Evolutionary conservation across 2,113 vertebrate genomes (phyloP).

Genomic region (Pagrus major): DNA sequence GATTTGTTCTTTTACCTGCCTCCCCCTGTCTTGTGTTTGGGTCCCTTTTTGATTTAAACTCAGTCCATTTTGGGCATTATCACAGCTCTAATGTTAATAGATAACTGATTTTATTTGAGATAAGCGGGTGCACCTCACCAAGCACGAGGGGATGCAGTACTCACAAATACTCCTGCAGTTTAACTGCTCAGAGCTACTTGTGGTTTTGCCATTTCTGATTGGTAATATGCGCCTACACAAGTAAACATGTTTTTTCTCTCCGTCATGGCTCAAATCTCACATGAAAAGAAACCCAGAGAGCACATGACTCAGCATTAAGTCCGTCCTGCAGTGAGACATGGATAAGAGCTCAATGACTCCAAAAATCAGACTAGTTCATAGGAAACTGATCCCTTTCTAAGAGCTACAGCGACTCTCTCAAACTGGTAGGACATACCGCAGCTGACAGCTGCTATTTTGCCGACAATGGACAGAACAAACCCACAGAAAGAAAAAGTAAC

Average conservation of each 20-base stretch:
- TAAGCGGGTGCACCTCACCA: background rate
- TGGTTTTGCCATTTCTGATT: background rate
- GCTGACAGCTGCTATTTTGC: background rate
- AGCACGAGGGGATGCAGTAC: background rate
- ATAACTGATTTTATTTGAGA: background rate
- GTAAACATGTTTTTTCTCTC: background rate
- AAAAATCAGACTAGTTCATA: background rate
- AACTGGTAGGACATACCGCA: background rate
- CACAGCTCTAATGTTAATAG: constrained; percentile 1
- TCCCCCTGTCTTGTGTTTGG: no score
- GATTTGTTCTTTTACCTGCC: no score
- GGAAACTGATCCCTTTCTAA: background rate
- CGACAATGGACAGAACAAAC: background rate
- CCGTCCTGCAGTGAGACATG: background rate
- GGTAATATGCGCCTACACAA: background rate
- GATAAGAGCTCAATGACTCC: background rate
- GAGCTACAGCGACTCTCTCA: background rate
- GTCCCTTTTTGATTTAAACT: no score
- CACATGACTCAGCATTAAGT: background rate
- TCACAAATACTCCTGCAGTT: background rate
- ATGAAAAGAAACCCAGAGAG: background rate
- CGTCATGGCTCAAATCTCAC: background rate
- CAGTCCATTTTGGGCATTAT: background rate
- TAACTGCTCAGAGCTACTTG: background rate
- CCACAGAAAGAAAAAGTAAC: background rate